Conservation (phyloP, 2,888 invertebrate species). For the Pasiphila rectangulata region DNA sequence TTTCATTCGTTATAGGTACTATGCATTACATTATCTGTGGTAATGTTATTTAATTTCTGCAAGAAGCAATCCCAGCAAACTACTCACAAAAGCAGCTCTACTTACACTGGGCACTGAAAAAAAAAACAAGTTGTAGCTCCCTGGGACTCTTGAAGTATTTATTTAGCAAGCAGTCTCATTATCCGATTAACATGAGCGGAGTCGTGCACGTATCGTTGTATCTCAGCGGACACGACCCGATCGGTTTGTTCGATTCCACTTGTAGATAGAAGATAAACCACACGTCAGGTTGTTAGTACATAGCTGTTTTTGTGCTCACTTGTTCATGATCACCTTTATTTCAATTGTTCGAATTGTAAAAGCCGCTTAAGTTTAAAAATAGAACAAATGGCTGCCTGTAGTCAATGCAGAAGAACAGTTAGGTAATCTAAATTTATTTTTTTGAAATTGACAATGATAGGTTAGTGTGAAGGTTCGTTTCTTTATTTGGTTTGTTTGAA, state of each 20-base stretch:
- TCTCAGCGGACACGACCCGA: slow-evolving; percentile 34
- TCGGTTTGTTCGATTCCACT: slow-evolving; percentile 15
- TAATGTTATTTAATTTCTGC: slow-evolving; percentile 1
- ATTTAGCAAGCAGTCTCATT: slow-evolving; percentile 25
- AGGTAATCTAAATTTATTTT: no score
- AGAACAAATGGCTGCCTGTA: no score
- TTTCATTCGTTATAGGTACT: no score
- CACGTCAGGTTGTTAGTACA: slow-evolving; percentile 7
- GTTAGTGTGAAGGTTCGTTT: no score
- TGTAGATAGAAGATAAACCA: slow-evolving; percentile 25
- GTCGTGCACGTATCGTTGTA: slow-evolving; percentile 42
- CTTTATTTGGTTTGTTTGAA: no score
- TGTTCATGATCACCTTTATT: background rate
- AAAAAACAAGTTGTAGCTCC: background rate
- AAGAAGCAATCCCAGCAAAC: background rate
- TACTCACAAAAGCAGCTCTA: slow-evolving; percentile 3
- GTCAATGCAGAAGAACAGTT: no score
- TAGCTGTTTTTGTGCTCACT: background rate
- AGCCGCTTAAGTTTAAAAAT: no score
- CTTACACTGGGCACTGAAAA: slow-evolving; percentile 2
- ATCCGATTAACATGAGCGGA: slow-evolving; percentile 56
- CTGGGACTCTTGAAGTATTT: slow-evolving; percentile 4
- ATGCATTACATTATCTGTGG: no score
- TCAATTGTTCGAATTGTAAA: background rate
- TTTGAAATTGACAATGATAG: no score